Conservation (phyloP, 1,140 invertebrate genomes). For the Linepithema humile region DNA sequence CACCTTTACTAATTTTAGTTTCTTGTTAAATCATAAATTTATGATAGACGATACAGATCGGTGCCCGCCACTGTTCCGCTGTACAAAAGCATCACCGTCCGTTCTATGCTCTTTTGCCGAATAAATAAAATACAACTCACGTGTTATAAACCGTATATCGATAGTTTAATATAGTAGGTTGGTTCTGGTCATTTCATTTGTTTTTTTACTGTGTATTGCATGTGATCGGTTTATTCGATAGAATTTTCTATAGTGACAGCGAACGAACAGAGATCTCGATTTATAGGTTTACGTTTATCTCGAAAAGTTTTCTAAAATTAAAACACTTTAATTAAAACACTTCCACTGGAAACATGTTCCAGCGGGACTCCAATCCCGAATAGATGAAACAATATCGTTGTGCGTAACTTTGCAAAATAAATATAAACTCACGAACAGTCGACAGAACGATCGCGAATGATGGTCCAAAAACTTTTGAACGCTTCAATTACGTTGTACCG, state of each 20-base stretch:
- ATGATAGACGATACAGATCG: neutral
- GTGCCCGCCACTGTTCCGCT: neutral
- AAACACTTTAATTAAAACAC: slow-evolving; percentile 45
- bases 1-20: slow-evolving; percentile 43
- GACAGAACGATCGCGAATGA: neutral
- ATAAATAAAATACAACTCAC: neutral
- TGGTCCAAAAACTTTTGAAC: slow-evolving; percentile 40
- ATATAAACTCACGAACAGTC: slow-evolving; percentile 33
- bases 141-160: slow-evolving; percentile 7
- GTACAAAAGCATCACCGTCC: neutral
- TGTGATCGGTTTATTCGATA: slow-evolving; percentile 8
- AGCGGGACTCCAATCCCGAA: neutral
- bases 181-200: neutral
- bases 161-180: slow-evolving; percentile 16
- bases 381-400: slow-evolving; percentile 51
- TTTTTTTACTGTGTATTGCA: slow-evolving; percentile 1
- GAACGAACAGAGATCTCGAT: slow-evolving; percentile 6
- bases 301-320: slow-evolving; percentile 34
- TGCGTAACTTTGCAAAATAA: slow-evolving; percentile 51
- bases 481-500: slow-evolving; percentile 24
- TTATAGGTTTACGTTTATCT: slow-evolving; percentile 32
- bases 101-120: neutral
- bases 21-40: slow-evolving; percentile 49
- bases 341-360: slow-evolving; percentile 11
- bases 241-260: slow-evolving; percentile 7